Conservation (phyloP, 2,797 vertebrate species). For the Cichlasoma orientale region DNA sequence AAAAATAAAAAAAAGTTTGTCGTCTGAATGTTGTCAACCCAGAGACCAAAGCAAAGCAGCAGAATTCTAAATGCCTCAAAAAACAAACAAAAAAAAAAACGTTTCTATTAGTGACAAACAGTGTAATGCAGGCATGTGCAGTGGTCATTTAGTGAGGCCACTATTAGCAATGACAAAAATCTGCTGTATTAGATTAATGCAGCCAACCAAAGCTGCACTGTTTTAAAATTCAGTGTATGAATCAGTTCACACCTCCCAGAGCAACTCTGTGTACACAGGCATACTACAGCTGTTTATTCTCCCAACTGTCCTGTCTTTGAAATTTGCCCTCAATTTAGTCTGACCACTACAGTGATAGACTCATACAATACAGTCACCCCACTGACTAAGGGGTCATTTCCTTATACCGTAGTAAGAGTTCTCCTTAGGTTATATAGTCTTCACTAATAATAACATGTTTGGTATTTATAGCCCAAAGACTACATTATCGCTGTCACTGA, state of each 20-base stretch:
- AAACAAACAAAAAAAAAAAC: too few species aligned
- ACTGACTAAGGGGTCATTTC: neutral
- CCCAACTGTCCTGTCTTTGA: neutral
- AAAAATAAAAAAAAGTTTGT: neutral
- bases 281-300: neutral
- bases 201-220: neutral
- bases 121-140: neutral
- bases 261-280: neutral
- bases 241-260: neutral
- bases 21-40: neutral
- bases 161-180: neutral
- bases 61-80: neutral
- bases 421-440: neutral
- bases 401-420: neutral
- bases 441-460: constrained; percentile 23
- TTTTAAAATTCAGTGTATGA: neutral
- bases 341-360: neutral
- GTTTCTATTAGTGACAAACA: neutral
- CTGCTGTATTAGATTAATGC: neutral
- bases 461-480: constrained; percentile 51
- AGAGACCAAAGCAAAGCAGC: neutral
- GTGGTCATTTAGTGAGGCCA: neutral
- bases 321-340: neutral
- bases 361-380: neutral
- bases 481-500: constrained; percentile 18